Evolutionary conservation across 2,888 invertebrate species (phyloP).

Genomic region (Drosophila anomelani): DNA sequence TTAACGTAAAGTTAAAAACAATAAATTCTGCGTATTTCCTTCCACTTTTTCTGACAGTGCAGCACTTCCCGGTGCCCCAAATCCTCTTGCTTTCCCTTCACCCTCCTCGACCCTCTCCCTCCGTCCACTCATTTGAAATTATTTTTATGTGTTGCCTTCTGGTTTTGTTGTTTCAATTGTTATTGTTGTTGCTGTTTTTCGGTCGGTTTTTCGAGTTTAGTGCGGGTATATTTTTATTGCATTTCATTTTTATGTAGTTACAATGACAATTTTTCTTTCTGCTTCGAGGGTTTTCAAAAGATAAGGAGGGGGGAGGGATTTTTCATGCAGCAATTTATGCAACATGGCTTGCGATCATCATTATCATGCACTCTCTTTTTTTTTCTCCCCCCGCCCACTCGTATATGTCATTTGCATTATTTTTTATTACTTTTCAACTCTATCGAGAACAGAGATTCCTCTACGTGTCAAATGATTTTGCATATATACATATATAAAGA

Average conservation of each 20-base stretch:
- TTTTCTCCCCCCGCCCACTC: not conserved
- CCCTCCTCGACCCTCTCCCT: not conserved
- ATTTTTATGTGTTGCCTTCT: slow-evolving; percentile 68
- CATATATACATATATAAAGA: not conserved
- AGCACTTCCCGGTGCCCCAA: slow-evolving; percentile 23
- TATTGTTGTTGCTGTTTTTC: slow-evolving; percentile 18
- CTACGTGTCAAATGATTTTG: slow-evolving; percentile 48
- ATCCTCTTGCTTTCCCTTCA: slow-evolving; percentile 1
- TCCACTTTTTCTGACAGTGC: not conserved
- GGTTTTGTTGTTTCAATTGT: slow-evolving; percentile 36
- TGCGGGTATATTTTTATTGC: slow-evolving; percentile 76
- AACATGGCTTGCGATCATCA: slow-evolving; percentile 40
- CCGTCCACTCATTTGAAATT: slow-evolving; percentile 70
- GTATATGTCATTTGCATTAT: slow-evolving; percentile 73
- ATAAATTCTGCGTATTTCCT: not conserved
- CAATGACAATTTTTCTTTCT: slow-evolving; percentile 69
- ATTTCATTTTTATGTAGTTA: slow-evolving; percentile 71
- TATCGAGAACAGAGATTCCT: slow-evolving; percentile 27
- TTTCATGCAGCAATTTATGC: slow-evolving; percentile 71
- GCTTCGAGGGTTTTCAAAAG: slow-evolving; percentile 58
- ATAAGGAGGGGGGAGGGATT: slow-evolving; percentile 54
- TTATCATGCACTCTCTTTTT: slow-evolving; percentile 1
- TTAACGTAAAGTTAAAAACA: not conserved
- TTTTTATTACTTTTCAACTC: slow-evolving; percentile 63
- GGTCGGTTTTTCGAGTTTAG: slow-evolving; percentile 54